Evolutionary conservation across 1,140 invertebrate genomes (phyloP).

Genomic region (Drosophila tristis): DNA sequence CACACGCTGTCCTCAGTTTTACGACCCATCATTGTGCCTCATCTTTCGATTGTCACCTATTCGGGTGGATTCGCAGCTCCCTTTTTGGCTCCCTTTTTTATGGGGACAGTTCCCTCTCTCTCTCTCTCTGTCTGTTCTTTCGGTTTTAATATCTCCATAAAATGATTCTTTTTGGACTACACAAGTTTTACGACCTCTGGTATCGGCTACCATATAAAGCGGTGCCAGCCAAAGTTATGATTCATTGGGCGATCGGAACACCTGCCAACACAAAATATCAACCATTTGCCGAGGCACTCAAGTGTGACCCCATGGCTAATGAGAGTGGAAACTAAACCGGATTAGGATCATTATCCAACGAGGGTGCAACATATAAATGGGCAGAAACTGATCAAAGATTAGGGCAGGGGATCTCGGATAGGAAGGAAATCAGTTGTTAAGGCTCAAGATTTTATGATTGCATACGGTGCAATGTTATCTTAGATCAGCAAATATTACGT

Average conservation of each 20-base stretch:
- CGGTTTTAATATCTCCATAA: conserved; percentile 67
- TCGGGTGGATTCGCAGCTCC: conserved; percentile 33
- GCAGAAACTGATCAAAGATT: not conserved
- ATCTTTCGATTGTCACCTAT: conserved; percentile 66
- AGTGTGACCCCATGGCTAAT: conserved; percentile 43
- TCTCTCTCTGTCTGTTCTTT: conserved; percentile 14
- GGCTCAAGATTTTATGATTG: no score
- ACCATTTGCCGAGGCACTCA: conserved; percentile 4
- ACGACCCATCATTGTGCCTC: conserved; percentile 55
- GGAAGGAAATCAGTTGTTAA: no score
- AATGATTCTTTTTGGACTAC: conserved; percentile 53
- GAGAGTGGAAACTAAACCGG: conserved; percentile 18
- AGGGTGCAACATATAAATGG: not conserved
- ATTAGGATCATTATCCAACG: conserved; percentile 9
- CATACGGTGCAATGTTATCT: no score
- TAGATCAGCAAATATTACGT: not conserved
- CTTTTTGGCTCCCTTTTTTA: conserved; percentile 47
- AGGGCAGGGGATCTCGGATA: no score
- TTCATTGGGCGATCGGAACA: conserved; percentile 54
- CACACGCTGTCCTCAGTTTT: conserved; percentile 64
- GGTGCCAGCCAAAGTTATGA: conserved; percentile 40
- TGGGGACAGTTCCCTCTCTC: conserved; percentile 20
- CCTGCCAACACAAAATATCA: conserved; percentile 46
- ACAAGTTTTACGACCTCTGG: conserved; percentile 52
- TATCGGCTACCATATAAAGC: conserved; percentile 49